Percentiles rank a stretch among this genome's conserved stretches.
phyloP scores from a whole-genome alignment of 2,888 invertebrate genomes.

The Hirtodrosophila cameraria region DNA sequence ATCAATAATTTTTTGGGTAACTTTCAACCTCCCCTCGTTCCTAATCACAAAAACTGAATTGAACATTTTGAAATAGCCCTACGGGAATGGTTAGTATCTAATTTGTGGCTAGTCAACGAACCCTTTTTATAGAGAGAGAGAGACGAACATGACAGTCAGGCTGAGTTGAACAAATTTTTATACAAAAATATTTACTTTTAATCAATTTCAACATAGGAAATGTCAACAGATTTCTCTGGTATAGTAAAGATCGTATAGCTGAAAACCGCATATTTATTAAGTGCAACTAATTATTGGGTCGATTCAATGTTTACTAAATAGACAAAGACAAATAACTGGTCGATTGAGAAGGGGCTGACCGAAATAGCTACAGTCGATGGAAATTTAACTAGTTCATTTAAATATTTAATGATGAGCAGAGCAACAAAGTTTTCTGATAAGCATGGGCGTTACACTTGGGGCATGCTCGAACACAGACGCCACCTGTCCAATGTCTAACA shows the following conservation, averaged over 20 bases:
- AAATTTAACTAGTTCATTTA: constrained; percentile 58
- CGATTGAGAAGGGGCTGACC: constrained; percentile 25
- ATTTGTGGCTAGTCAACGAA: constrained; percentile 28
- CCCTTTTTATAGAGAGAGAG: constrained; percentile 1
- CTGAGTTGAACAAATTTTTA: constrained; percentile 12
- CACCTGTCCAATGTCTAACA: constrained; percentile 52
- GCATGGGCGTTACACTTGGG: constrained; percentile 30
- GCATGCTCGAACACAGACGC: constrained; percentile 25
- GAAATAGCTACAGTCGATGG: constrained; percentile 1
- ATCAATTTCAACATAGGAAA: constrained; percentile 50
- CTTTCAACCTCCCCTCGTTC: background rate
- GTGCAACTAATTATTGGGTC: constrained; percentile 68
- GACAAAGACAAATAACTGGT: constrained; percentile 28
- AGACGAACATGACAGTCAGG: no score
- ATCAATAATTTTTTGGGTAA: constrained; percentile 55
- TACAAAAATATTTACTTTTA: constrained; percentile 47
- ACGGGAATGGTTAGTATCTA: constrained; percentile 3
- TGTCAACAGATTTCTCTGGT: constrained; percentile 27
- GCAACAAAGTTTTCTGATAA: constrained; percentile 16
- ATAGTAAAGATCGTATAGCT: background rate
- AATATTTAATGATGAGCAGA: constrained; percentile 62
- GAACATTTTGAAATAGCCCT: constrained; percentile 8
- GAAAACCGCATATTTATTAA: constrained; percentile 52
- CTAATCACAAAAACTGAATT: background rate
- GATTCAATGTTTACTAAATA: constrained; percentile 22